Conservation (phyloP, 2,113 vertebrate species). For the Atlantisia rogersi region DNA sequence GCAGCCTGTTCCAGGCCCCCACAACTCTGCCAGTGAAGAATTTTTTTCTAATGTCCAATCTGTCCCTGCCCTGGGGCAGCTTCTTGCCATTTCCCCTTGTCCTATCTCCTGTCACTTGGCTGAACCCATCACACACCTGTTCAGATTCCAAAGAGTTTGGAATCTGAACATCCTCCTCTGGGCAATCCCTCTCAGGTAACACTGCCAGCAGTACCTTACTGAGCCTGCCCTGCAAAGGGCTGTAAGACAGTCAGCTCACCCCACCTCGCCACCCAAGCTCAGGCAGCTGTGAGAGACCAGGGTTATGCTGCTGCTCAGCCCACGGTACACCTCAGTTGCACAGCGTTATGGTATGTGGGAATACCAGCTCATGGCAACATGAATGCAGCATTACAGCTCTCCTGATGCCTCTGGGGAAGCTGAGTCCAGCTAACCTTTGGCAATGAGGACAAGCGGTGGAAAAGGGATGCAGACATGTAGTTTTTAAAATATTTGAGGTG, state of each 20-base stretch:
- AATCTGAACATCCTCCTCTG: neutral
- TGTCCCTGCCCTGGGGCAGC: no score
- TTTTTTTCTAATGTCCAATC: no score
- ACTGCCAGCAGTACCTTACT: neutral
- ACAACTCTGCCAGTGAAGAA: no score
- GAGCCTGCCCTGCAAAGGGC: neutral
- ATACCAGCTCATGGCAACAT: neutral
- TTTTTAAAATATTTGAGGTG: neutral
- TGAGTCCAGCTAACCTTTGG: neutral
- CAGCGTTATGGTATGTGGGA: neutral
- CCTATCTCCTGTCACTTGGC: no score
- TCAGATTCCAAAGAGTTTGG: neutral
- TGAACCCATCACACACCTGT: no score
- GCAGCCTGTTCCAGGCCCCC: no score
- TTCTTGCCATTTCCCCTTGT: no score
- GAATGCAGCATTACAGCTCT: neutral
- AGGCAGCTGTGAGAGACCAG: accelerated
- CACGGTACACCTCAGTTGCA: accelerated
- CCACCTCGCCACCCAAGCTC: neutral
- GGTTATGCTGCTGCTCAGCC: neutral
- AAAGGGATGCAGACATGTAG: neutral
- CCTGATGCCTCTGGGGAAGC: neutral
- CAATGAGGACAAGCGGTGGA: neutral
- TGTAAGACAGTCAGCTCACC: neutral
- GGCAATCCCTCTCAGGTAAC: neutral